Evolutionary conservation across 1,140 invertebrate species (phyloP), one percentile per base, ranked within the genome.

Genomic region (Caenorhabditis brenneri): DNA sequence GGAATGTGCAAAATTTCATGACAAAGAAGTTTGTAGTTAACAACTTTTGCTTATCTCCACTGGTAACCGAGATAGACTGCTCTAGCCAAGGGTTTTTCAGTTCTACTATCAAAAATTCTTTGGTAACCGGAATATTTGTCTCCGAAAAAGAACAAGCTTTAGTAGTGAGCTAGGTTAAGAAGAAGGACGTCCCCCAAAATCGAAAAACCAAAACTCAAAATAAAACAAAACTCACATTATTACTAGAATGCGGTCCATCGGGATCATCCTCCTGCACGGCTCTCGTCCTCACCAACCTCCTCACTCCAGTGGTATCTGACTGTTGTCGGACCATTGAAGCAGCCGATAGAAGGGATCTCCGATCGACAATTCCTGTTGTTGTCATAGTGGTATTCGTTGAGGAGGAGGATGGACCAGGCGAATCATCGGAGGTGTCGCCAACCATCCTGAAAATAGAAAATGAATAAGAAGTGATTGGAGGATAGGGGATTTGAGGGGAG

Each of bases 361-460:
- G 42, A 24, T 74, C 65, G 3, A 42, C 65, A 39, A n/a, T 74
- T 42, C 65, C 65, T 22, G 65, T 42, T 24, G 65, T 42, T 12
- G 65, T 42, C 65, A 42, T 74, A 24, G 29, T 29, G 36, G 24
- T 65, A 2, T 16, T 36, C 22, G n/a, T 22, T 7, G 82, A 48
- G n/a, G 82, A 27, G 5, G 82, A 78, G 19, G 82, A 60, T 6
- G 55, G 46, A 27, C 65, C 82, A 12, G 82, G 82, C 65, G 65
- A 74, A 74, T 74, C 65, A 15, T 74, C 65, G 33, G 65, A 74
- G 22, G 65, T 42, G 65, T 83, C 82, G 48, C 82, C 82, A 2
- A 83, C 82, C 82, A 83, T 83, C 82, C 82, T 83, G 82, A 79
- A 83, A 83, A 27, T 36, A n/a, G 39, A 42, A 42, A 42, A 42